phyloP scores from a whole-genome alignment of 2,888 invertebrate species.

The Drosophila melanosoma region DNA sequence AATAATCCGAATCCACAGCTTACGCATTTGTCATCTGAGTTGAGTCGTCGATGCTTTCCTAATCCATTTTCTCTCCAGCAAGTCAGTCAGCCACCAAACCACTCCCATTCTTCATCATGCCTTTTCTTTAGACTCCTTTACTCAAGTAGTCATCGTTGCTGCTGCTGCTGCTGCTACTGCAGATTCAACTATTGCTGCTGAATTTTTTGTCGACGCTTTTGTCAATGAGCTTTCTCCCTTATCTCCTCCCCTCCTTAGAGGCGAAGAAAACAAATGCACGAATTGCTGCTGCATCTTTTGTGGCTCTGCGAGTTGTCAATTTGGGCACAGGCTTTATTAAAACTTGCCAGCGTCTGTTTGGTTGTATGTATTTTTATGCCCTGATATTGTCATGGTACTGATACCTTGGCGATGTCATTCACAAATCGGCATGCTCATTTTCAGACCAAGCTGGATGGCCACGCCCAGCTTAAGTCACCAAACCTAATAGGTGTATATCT shows the following conservation, averaged over 20 bases:
- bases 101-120: constrained; percentile 37
- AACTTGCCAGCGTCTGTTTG: not conserved
- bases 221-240: constrained; percentile 45
- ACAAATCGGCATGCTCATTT: too few relatives aligned
- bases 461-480: not conserved
- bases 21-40: constrained; percentile 64
- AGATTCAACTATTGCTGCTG: constrained; percentile 19
- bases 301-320: not conserved
- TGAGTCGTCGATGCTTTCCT: constrained; percentile 39
- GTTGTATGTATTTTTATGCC: not conserved
- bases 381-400: not conserved
- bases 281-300: constrained; percentile 2
- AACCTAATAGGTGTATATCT: too few relatives aligned
- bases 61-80: constrained; percentile 48
- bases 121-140: constrained; percentile 27
- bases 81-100: constrained; percentile 12
- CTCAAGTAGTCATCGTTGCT: constrained; percentile 10
- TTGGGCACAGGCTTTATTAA: constrained; percentile 5
- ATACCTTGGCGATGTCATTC: not conserved
- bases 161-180: constrained; percentile 17
- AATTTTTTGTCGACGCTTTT: constrained; percentile 28
- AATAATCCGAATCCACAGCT: constrained; percentile 48
- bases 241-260: constrained; percentile 15
- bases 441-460: not conserved
- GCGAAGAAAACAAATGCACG: constrained; percentile 27